Conservation (phyloP, 2,888 invertebrate species). For the Eilema caniola region DNA sequence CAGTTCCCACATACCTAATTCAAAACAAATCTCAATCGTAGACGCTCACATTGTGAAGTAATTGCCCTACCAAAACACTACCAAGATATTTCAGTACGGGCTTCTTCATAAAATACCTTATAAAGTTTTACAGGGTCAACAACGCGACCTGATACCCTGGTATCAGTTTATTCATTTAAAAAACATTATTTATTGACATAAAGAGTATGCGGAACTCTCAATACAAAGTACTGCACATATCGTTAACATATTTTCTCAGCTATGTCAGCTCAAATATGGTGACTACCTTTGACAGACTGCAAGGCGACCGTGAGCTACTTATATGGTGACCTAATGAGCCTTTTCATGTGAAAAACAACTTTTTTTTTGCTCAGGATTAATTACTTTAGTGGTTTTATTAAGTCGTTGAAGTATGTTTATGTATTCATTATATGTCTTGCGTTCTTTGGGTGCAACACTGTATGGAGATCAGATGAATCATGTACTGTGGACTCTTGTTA, state of each 20-base stretch:
- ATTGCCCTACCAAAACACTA: too few relatives aligned
- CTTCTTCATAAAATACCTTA: neutral
- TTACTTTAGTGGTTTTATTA: constrained; percentile 8
- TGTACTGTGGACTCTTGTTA: too few relatives aligned
- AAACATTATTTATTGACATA: neutral
- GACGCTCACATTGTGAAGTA: too few relatives aligned
- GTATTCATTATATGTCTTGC: neutral
- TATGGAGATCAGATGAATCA: neutral
- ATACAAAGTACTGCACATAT: constrained; percentile 23
- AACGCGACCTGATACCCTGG: neutral
- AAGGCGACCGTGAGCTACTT: constrained; percentile 55
- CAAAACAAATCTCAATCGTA: too few relatives aligned
- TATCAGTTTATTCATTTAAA: neutral
- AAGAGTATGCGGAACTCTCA: constrained; percentile 42
- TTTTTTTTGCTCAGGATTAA: constrained; percentile 12
- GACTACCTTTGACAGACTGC: constrained; percentile 62
- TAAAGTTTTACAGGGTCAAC: neutral
- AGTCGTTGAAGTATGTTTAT: constrained; percentile 13
- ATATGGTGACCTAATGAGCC: constrained; percentile 54
- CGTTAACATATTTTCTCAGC: constrained; percentile 50
- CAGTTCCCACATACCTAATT: too few relatives aligned
- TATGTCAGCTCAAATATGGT: constrained; percentile 58
- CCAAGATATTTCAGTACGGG: neutral
- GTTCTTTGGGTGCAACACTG: neutral
- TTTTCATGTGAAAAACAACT: constrained; percentile 50